Conservation (phyloP, 2,113 vertebrate species). For the Brachyhypopomus gauderio region DNA sequence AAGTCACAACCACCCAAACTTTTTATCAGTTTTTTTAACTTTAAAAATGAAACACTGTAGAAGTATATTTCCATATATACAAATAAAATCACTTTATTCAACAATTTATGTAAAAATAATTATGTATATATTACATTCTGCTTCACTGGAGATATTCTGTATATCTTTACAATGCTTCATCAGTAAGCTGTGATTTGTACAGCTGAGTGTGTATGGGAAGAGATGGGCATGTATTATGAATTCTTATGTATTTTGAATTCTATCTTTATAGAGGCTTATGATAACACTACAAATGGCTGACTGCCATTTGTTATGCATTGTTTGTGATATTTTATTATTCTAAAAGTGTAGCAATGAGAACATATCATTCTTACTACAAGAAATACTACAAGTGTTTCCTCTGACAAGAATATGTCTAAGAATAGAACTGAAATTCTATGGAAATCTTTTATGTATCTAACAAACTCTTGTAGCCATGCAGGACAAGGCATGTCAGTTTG, state of each 20-base stretch:
- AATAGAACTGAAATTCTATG: background rate
- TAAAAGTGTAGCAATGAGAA: constrained; percentile 30
- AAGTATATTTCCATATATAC: background rate
- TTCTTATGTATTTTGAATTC: constrained; percentile 23
- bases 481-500: background rate
- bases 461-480: background rate
- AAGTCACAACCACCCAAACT: background rate
- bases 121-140: background rate
- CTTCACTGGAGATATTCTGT: constrained; percentile 1
- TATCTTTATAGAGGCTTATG: constrained; percentile 31
- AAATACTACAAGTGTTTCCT: background rate
- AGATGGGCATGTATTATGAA: constrained; percentile 1
- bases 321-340: background rate
- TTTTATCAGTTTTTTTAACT: background rate
- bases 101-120: background rate
- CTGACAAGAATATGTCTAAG: constrained; percentile 18
- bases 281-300: constrained; percentile 16
- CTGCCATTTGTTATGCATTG: constrained; percentile 42
- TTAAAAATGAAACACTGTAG: background rate
- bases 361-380: constrained; percentile 21
- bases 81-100: constrained; percentile 12
- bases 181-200: constrained; percentile 4
- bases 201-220: constrained; percentile 9
- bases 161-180: too few relatives aligned
- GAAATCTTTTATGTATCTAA: constrained; percentile 17